Base-by-base conservation (phyloP, 1,140 invertebrate species). In the Drosophila aff. region DNA sequence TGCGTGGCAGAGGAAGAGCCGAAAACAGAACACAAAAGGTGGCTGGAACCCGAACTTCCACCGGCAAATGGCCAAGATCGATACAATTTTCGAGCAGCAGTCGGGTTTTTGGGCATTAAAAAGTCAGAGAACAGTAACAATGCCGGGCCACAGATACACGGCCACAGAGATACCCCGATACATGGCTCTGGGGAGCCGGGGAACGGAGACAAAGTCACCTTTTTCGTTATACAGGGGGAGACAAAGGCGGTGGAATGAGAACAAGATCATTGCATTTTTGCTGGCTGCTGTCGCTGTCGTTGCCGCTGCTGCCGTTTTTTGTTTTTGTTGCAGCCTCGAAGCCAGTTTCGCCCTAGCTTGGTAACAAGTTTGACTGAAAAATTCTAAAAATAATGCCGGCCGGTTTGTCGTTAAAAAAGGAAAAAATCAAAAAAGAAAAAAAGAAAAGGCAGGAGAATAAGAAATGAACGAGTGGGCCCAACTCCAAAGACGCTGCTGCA, bases 341-440 rank as follows among this genome's bases (percentile, higher is more conserved):
- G 85, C 85, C 76, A 69, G 84, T 89, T 87, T 81, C 68, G 68
- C 85, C 79, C 73, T 55, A 76, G 74, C 73, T 52, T 68, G 72
- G 85, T 85, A 90, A 90, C 85, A 90, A 84, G 85, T 84, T 90
- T 90, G 63, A 72, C 81, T 89, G 78, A 90, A 84, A 85, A 81
- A 85, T 89, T 90, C 85, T 90, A 90, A 90, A 90, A 90, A 90
- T 90, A 90, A 90, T 76, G 71, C 85, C 85, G 81, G 85, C 81
- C 78, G 85, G 85, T 90, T 90, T 85, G 81, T 90, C 79, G 85
- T 81, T 90, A 76, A 72, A 67, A 80, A 69, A 60, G 21, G 41
- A 53, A 57, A 76, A 74, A 59, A 49, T 26, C 16, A 43, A 79
- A 74, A 74, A 72, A 76, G 40, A 73, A 66, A 47, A 65, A 60